Percentiles rank a stretch among this genome's conserved stretches.
phyloP scores from a whole-genome alignment of 30 jellyfish, hydroid and myxozoan genomes.

The Morbakka virulenta region DNA sequence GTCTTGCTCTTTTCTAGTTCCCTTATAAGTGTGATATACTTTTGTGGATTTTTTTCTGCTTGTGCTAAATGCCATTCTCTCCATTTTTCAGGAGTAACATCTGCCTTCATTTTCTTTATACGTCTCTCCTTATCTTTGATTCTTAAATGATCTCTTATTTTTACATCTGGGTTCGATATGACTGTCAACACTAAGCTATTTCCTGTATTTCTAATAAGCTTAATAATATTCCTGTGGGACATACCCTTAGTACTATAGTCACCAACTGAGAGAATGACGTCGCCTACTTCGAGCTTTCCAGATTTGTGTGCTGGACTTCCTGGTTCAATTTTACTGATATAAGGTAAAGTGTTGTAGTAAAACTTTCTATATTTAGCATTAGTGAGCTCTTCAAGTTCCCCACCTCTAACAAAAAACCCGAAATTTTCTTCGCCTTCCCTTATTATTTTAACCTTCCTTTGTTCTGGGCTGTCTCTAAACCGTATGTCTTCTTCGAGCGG shows the following conservation, averaged over 20 bases:
- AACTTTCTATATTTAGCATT: constrained; percentile 42
- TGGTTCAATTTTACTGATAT: constrained; percentile 36
- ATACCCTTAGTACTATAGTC: constrained; percentile 46
- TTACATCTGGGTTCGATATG: constrained; percentile 31
- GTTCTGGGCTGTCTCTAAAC: constrained; percentile 38
- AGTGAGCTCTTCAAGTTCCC: constrained; percentile 40
- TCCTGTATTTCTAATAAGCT: constrained; percentile 42
- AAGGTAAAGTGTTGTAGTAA: constrained; percentile 41
- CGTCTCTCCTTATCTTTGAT: constrained; percentile 21
- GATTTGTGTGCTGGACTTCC: constrained; percentile 51
- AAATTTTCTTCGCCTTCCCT: constrained; percentile 19
- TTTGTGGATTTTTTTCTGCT: constrained; percentile 51
- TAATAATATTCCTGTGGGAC: constrained; percentile 20
- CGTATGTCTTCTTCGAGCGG: constrained; percentile 14
- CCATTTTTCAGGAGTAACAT: constrained; percentile 54
- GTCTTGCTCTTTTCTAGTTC: no score
- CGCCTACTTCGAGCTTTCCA: constrained; percentile 54
- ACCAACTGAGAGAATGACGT: constrained; percentile 55
- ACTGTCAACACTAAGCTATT: constrained; percentile 37
- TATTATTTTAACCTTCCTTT: constrained; percentile 12
- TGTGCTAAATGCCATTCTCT: constrained; percentile 56
- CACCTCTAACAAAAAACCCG: constrained; percentile 60
- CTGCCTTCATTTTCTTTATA: constrained; percentile 40
- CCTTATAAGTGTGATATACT: no score
- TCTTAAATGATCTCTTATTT: constrained; percentile 20